These are phyloP conservation scores for Dicentrarchus labrax DNA, from an alignment of 2,113 vertebrate species.

Conservation along the genomic window DNA sequence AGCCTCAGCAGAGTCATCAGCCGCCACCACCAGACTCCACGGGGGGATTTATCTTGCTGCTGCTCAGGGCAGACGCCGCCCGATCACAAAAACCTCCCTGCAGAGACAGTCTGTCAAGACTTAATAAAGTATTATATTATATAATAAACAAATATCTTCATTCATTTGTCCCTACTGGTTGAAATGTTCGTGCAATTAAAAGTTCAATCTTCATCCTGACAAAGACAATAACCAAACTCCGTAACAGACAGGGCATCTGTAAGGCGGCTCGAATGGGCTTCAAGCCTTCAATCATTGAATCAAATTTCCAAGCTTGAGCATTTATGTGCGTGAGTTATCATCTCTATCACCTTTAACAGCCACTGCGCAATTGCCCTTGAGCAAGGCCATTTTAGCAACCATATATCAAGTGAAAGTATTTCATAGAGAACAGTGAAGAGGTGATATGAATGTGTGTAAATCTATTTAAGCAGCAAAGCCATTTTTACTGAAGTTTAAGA, in stretches of 20 bases:
- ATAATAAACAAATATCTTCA: too few species aligned
- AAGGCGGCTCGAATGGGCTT: neutral
- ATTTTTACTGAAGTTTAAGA: neutral
- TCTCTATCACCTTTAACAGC: slow-evolving; percentile 17
- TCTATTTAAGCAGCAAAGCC: neutral
- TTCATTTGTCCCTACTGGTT: too few species aligned
- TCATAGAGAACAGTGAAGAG: neutral
- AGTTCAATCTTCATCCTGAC: neutral
- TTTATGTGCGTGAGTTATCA: neutral
- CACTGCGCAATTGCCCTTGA: neutral
- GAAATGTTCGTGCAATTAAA: neutral
- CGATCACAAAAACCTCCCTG: too few species aligned
- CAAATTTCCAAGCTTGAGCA: neutral
- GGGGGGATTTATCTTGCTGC: too few species aligned
- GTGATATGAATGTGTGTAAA: neutral
- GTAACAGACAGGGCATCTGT: slow-evolving; percentile 2
- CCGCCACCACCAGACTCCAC: too few species aligned
- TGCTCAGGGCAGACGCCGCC: too few species aligned
- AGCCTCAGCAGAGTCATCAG: too few species aligned
- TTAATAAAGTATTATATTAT: too few species aligned
- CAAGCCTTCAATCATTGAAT: neutral
- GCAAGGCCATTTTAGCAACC: neutral
- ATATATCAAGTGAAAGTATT: slow-evolving; percentile 8
- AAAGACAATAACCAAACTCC: slow-evolving; percentile 1
- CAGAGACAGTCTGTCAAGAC: too few species aligned